These are phyloP conservation scores for Furcifer pardalis DNA, from an alignment of 2,797 vertebrate genomes.

Conservation along the genomic window DNA sequence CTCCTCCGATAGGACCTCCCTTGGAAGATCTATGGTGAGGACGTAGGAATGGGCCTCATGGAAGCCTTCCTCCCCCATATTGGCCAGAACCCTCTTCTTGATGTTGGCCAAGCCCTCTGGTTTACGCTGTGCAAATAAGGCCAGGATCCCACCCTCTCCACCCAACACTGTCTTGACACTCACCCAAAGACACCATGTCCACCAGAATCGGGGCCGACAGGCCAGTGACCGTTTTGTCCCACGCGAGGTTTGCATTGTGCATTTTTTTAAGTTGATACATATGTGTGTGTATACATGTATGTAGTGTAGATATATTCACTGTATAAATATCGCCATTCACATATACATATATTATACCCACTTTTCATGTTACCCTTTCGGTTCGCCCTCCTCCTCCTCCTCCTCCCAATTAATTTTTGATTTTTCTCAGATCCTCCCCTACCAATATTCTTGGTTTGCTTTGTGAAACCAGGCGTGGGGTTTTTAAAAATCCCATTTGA, in stretches of 20 bases:
- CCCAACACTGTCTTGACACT: neutral
- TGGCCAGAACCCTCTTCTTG: no score
- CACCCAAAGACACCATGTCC: no score
- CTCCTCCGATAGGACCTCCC: no score
- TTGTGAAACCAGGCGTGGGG: slow-evolving; percentile 57
- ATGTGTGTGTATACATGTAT: slow-evolving; percentile 43
- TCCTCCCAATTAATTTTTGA: slow-evolving; percentile 16
- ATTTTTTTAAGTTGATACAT: slow-evolving; percentile 22
- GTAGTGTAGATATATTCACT: slow-evolving; percentile 56
- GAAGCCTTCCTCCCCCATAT: neutral
- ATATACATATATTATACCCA: slow-evolving; percentile 39
- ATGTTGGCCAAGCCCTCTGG: no score
- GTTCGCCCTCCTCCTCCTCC: slow-evolving; percentile 40
- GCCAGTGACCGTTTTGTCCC: slow-evolving; percentile 47
- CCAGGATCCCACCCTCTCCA: neutral
- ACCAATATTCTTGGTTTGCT: slow-evolving; percentile 45
- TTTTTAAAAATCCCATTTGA: no score
- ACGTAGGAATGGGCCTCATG: no score
- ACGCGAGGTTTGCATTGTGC: neutral
- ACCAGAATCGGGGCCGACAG: neutral
- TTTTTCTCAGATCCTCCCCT: neutral
- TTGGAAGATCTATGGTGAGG: no score
- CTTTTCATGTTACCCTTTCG: slow-evolving; percentile 46
- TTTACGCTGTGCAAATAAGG: neutral
- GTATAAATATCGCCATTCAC: slow-evolving; percentile 56